phyloP scores from a whole-genome alignment of 1,140 invertebrate species.

The Phenacoccus solenopsis region DNA sequence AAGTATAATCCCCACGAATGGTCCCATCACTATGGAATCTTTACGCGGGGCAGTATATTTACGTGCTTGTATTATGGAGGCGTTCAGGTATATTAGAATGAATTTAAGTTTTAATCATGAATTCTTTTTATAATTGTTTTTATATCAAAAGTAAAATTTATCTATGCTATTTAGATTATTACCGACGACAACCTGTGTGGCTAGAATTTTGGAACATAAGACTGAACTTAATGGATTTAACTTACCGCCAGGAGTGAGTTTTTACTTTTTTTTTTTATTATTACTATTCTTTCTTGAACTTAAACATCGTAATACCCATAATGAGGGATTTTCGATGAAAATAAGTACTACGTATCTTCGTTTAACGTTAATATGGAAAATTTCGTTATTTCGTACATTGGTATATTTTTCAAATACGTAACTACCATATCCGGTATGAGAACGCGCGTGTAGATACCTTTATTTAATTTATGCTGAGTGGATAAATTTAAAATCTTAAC shows the following conservation, averaged over 20 bases:
- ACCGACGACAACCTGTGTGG: constrained; percentile 71
- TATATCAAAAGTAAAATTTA: neutral
- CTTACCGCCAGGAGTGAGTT: constrained; percentile 59
- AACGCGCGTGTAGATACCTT: too few species aligned
- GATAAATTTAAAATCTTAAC: too few species aligned
- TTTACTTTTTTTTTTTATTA: neutral
- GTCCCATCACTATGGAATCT: constrained; percentile 43
- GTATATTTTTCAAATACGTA: too few species aligned
- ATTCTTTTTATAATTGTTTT: too few species aligned
- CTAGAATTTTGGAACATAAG: constrained; percentile 62
- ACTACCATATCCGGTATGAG: too few species aligned
- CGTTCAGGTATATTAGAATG: constrained; percentile 43
- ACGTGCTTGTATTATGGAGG: constrained; percentile 74
- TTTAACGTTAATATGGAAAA: too few species aligned
- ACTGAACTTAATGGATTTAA: constrained; percentile 60
- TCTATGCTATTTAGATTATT: constrained; percentile 41
- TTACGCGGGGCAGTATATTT: constrained; percentile 57
- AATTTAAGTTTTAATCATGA: too few species aligned
- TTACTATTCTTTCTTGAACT: neutral
- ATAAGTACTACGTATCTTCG: too few species aligned
- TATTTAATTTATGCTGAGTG: too few species aligned
- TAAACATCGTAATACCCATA: too few species aligned
- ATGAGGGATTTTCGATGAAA: too few species aligned
- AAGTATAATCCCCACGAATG: constrained; percentile 41
- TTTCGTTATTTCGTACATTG: too few species aligned